Base-by-base conservation (phyloP, 2,797 vertebrate genomes). In the Octomys mimax region DNA sequence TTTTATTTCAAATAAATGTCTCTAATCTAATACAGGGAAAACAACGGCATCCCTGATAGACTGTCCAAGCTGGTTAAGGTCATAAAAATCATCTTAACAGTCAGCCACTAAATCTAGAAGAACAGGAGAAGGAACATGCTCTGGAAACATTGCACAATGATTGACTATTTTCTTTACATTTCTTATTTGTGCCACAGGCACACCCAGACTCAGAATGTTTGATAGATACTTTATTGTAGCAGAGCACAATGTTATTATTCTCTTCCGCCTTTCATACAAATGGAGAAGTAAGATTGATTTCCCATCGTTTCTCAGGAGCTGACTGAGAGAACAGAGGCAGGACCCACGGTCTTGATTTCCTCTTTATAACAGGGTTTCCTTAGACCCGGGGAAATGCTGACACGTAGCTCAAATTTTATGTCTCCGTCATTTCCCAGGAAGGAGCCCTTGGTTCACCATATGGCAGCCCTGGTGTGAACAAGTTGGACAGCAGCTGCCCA, bases 1-100 rank as follows among this genome's bases (percentile, higher is more conserved):
- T 90, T 88, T 94, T 52, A 92, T 62, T 70, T 80, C 85, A 94
- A 96, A 31, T 14, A 87, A 90, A 36, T 52, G 73, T 49, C 12
- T 62, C 28, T 42, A 31, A 12, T 52, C 31, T 93, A 52, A 36
- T 42, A 26, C 18, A 75, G 52, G 6, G 19, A 12, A 36, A 93
- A 70, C 49, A n/a, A 49, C 12, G 49, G 75, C 24, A 70, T 75
- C n/a, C 31, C n/a, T 19, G 73, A 13, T 4, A 49, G 33, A 73
- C 14, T 26, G 31, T 5, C 33, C n/a, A 80, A 70, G 4, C 42
- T 28, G 9, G 10, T 4, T 54, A 75, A 13, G 19, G 2, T 59
- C 83, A 84, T 26, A 54, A 36, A 81, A 52, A 61, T 79, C 19
- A 73, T 71, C 61, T 26, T 6, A 2, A 46, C 57, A 77, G 4